Percentiles rank a stretch among this genome's conserved stretches.
Evolutionary conservation across 2,888 invertebrate genomes (phyloP).

Genomic region (Steinernema scapterisci): DNA sequence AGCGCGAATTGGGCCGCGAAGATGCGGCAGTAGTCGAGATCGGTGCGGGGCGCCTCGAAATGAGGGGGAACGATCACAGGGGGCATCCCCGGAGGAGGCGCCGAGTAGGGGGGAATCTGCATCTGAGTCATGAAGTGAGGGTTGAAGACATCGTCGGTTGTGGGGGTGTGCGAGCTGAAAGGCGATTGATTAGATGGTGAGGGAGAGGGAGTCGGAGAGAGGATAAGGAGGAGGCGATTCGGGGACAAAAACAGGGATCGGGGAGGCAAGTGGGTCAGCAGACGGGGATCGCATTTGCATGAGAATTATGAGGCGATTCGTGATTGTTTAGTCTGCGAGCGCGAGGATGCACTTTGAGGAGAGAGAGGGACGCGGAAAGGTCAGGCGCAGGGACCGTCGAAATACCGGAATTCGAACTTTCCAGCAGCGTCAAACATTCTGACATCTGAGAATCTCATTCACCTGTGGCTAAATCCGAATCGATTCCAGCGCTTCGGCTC

Average conservation of each 20-base stretch:
- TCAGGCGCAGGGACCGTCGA: no score
- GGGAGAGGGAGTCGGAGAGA: neutral
- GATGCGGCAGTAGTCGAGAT: conserved; percentile 25
- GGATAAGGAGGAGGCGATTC: neutral
- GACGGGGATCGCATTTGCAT: neutral
- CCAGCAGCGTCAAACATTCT: no score
- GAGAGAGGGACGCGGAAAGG: no score
- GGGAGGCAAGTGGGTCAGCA: neutral
- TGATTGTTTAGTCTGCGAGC: no score
- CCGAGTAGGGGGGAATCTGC: neutral
- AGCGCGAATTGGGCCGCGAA: conserved; percentile 7
- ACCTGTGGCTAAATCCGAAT: no score
- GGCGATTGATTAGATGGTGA: neutral
- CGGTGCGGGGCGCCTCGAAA: neutral
- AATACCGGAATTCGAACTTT: no score
- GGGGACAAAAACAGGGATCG: neutral
- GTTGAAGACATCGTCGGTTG: neutral
- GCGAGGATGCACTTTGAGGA: no score
- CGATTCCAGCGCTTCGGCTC: no score
- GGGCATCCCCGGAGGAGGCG: neutral
- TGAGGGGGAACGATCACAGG: neutral
- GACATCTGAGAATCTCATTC: no score
- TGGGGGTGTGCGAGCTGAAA: conserved; percentile 5
- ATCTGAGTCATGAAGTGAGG: neutral
- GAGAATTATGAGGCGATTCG: neutral